These are phyloP conservation scores for Lycaena phlaeas DNA, from an alignment of 2,888 invertebrate genomes.

Conservation along the genomic window DNA sequence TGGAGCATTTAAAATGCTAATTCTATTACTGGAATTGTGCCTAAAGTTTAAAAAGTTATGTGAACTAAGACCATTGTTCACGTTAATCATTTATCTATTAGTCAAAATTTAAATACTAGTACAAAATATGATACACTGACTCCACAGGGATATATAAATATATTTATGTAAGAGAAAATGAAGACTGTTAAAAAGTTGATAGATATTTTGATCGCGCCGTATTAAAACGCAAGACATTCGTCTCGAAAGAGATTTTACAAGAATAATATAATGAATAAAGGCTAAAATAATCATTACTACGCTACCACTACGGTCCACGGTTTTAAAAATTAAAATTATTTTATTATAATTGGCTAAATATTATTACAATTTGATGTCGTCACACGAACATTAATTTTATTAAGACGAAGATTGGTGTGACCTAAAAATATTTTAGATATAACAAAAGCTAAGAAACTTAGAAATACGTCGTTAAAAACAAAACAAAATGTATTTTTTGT, in stretches of 20 bases:
- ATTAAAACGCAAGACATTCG: conserved; percentile 35
- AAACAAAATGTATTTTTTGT: too few relatives aligned
- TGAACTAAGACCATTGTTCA: conserved; percentile 26
- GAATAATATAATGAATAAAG: too few relatives aligned
- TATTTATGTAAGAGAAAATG: conserved; percentile 59
- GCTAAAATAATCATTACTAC: conserved; percentile 19
- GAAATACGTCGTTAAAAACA: too few relatives aligned
- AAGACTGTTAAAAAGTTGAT: conserved; percentile 67
- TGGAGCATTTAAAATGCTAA: conserved; percentile 17
- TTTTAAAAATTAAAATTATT: too few relatives aligned
- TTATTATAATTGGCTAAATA: too few relatives aligned
- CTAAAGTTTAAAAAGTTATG: conserved; percentile 18
- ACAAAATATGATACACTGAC: conserved; percentile 63
- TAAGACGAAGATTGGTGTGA: too few relatives aligned
- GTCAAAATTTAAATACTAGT: conserved; percentile 56
- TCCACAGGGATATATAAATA: conserved; percentile 57
- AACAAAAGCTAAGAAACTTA: too few relatives aligned
- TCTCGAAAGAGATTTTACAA: conserved; percentile 39
- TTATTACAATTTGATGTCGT: too few relatives aligned
- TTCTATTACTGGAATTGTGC: conserved; percentile 33
- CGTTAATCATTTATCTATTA: conserved; percentile 40
- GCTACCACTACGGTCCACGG: neutral
- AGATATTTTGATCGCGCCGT: conserved; percentile 50
- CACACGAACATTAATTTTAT: too few relatives aligned
- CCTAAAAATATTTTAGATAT: too few relatives aligned